A percentile compares a stretch with the other conserved stretches of the same genome.
Conservation (phyloP, 2,113 vertebrate species). For the Ranitomeya variabilis region DNA sequence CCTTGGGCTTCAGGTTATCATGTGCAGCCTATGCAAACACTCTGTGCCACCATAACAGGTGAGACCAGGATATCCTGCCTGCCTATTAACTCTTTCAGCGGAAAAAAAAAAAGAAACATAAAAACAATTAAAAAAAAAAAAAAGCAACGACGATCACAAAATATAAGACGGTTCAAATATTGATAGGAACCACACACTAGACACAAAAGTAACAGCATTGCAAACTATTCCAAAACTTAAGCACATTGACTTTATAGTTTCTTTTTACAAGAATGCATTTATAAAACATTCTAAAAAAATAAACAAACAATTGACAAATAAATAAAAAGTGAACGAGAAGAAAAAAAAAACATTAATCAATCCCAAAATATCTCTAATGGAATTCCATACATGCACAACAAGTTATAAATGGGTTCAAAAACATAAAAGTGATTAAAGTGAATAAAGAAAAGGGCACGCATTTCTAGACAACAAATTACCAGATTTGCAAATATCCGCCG, state of each 20-base stretch:
- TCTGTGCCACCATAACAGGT: conserved; percentile 17
- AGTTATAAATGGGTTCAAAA: background rate
- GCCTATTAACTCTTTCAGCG: conserved; percentile 1
- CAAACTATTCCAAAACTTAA: background rate
- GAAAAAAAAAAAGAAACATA: background rate
- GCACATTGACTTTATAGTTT: too few relatives aligned
- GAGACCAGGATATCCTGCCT: conserved; percentile 53
- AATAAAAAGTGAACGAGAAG: too few relatives aligned
- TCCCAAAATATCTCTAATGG: background rate
- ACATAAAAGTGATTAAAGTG: background rate
- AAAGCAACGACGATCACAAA: too few relatives aligned
- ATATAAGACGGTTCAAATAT: too few relatives aligned
- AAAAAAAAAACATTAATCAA: background rate
- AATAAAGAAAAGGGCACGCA: background rate
- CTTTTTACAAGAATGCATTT: too few relatives aligned
- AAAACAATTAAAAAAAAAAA: too few relatives aligned
- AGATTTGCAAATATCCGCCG: conserved; percentile 1
- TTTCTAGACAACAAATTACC: conserved; percentile 12
- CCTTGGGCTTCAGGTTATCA: conserved; percentile 25
- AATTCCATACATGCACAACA: background rate
- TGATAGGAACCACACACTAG: background rate
- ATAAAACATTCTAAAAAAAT: background rate
- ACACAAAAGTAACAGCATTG: background rate
- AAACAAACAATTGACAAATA: background rate
- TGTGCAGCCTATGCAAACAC: conserved; percentile 40